Evolutionary conservation across 2,888 invertebrate species (phyloP).

Genomic region (Calameuta pallipes): DNA sequence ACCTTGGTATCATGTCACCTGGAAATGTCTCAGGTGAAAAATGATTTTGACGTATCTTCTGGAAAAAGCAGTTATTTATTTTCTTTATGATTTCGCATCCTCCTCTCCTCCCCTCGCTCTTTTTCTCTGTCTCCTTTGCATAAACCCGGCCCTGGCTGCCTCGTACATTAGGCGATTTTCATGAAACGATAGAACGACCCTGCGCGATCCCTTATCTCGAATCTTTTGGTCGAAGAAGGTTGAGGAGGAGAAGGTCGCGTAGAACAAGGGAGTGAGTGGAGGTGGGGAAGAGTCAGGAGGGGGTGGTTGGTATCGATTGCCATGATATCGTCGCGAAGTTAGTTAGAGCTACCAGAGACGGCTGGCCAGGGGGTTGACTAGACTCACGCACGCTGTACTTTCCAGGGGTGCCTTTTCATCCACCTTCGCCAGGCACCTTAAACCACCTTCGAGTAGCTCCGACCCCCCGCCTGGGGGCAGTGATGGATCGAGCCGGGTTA

Average conservation of each 20-base stretch:
- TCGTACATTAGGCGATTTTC: constrained; percentile 16
- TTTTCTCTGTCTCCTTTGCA: background rate
- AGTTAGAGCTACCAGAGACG: constrained; percentile 18
- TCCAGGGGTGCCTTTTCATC: constrained; percentile 23
- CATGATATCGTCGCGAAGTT: constrained; percentile 38
- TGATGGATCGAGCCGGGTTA: constrained; percentile 64
- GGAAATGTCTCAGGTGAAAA: background rate
- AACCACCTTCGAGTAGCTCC: constrained; percentile 34
- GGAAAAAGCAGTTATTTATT: background rate
- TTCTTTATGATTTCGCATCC: background rate
- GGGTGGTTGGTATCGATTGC: constrained; percentile 39
- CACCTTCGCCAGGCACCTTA: constrained; percentile 35
- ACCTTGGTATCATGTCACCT: background rate
- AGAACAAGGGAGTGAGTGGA: background rate
- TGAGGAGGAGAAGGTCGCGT: background rate
- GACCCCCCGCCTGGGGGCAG: constrained; percentile 48
- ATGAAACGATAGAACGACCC: constrained; percentile 17
- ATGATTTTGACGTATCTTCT: background rate
- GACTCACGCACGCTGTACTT: constrained; percentile 39
- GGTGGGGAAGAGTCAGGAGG: constrained; percentile 27
- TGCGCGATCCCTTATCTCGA: constrained; percentile 21
- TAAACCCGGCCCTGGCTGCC: background rate
- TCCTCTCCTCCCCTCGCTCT: background rate
- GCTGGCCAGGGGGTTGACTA: constrained; percentile 19
- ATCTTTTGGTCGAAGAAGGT: constrained; percentile 16